Conservation (phyloP, 2,113 vertebrate genomes). For the Machaerirhynchus nigripectus region DNA sequence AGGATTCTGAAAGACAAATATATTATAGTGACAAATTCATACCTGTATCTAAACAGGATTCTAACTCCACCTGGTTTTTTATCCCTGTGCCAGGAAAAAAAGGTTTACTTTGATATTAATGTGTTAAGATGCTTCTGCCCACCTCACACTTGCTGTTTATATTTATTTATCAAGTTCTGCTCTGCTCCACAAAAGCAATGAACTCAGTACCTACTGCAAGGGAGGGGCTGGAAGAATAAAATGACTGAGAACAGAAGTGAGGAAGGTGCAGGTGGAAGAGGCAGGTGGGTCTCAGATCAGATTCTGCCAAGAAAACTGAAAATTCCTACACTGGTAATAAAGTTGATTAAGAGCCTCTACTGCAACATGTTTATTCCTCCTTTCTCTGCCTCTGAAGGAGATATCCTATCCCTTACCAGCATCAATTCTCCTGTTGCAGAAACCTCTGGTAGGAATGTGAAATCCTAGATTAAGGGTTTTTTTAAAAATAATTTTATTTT, state of each 20-base stretch:
- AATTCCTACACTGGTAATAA: background rate
- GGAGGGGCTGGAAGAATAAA: background rate
- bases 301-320: background rate
- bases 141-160: background rate
- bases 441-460: background rate
- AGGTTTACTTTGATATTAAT: background rate
- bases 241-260: background rate
- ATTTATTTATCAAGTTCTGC: background rate
- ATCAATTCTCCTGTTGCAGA: background rate
- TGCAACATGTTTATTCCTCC: background rate
- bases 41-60: background rate
- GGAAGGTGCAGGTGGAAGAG: background rate
- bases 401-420: background rate
- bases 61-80: background rate
- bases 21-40: background rate
- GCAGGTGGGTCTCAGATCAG: background rate
- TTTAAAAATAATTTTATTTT: background rate
- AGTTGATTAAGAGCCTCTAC: background rate
- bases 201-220: background rate
- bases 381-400: background rate
- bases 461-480: background rate
- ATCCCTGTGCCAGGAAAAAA: background rate
- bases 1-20: background rate
- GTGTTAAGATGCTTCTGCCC: background rate
- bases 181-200: background rate